A percentile compares a stretch with the other conserved stretches of the same genome.
phyloP scores from a whole-genome alignment of 2,113 vertebrate species.

The Picathartes gymnocephalus region DNA sequence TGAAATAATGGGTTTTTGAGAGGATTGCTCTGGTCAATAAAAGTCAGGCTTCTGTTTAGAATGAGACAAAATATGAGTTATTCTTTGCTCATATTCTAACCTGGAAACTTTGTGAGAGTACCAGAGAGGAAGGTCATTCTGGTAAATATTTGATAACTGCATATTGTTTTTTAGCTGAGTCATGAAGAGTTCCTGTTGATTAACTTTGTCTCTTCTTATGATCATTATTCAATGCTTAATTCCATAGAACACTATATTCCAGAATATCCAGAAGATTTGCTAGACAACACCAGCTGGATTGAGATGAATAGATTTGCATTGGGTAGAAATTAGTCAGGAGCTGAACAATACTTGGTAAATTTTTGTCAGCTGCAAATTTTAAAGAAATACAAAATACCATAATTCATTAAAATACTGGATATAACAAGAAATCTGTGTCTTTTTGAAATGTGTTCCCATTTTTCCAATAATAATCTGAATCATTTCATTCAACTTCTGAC shows the following conservation, averaged over 20 bases:
- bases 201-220: background rate
- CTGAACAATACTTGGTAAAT: background rate
- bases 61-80: background rate
- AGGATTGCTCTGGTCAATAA: background rate
- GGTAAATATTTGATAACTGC: background rate
- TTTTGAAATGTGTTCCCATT: background rate
- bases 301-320: background rate
- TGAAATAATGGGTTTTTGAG: background rate
- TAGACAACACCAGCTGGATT: background rate
- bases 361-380: background rate
- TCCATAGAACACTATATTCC: background rate
- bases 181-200: background rate
- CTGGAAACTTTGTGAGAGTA: background rate
- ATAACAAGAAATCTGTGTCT: background rate
- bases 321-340: background rate
- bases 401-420: background rate
- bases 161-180: background rate
- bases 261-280: background rate
- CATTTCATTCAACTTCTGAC: background rate
- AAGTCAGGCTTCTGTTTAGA: background rate
- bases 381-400: background rate
- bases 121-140: background rate
- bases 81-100: background rate
- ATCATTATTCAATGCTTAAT: background rate
- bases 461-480: background rate